Evolutionary conservation across 2,888 invertebrate species (phyloP), one percentile per base, ranked within the genome.

Genomic region (Coleophora deauratella): DNA sequence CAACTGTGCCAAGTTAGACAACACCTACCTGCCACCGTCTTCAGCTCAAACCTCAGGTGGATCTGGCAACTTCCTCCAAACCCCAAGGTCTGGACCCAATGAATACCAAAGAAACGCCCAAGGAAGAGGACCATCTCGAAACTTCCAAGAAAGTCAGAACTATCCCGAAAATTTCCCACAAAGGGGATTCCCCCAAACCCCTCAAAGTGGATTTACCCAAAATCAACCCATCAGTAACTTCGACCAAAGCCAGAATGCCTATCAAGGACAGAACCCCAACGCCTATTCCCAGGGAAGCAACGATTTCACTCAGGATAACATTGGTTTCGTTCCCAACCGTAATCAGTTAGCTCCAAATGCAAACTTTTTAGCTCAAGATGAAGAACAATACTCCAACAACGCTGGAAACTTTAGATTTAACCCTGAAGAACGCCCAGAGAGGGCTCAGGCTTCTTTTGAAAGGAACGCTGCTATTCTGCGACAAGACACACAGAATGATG

Each of bases 391-490:
- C 11, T 57, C 54, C 42, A 55, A 59, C 41, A 52, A 55, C 39
- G 52, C 45, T 27, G 49, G 42, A 2, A 48, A 46, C 35, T 52
- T 46, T 36, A 6, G 21, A 6, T 21, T 21, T 21, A 6, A 21
- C 21, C 21, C 21, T 21, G 56, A 55, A 41, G 43, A 42, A 13
- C 59, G 59, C 3, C 67, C 72, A 10, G 82, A 82, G 46, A 68
- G 80, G 4, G 57, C 77, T n/a, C 74, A 75, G 40, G 76, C 80
- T 28, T 59, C 72, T 10, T 57, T 65, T 7, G 84, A 85, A 47
- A 78, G 77, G 45, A 77, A 68, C 35, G 80, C 84, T 21, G 78
- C 72, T 12, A 76, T 82, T 28, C 67, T 85, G 41, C 76, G 82
- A 27, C 75, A 74, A 48, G 72, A 74, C 39, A 72, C 62, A 43